Evolutionary conservation across 2,888 invertebrate genomes (phyloP).

Genomic region (Catocala fraxini): DNA sequence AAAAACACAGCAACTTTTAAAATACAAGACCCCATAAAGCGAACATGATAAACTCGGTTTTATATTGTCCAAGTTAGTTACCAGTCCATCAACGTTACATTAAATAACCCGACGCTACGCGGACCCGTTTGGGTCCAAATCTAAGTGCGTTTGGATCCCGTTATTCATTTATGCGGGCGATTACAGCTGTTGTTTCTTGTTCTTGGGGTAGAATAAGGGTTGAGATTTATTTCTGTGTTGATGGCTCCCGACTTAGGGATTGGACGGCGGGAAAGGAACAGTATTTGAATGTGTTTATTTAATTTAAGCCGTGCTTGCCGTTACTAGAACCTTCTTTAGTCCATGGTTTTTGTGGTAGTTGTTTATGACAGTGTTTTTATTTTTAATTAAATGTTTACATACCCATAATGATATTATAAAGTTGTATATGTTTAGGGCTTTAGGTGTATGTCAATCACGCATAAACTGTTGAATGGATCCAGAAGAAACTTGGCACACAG

Average conservation of each 20-base stretch:
- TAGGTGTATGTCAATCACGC: no score
- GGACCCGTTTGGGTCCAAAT: slow-evolving; percentile 35
- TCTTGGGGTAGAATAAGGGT: slow-evolving; percentile 39
- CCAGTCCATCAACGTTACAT: slow-evolving; percentile 39
- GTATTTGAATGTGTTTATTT: background rate
- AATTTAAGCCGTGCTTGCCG: no score
- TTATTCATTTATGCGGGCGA: slow-evolving; percentile 54
- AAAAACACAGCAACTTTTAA: background rate
- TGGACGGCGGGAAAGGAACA: slow-evolving; percentile 1
- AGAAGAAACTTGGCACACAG: no score
- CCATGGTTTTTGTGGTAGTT: no score
- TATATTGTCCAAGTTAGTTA: slow-evolving; percentile 8
- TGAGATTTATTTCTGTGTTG: slow-evolving; percentile 43
- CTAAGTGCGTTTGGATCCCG: slow-evolving; percentile 36
- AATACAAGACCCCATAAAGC: background rate
- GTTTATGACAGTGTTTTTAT: no score
- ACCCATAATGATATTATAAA: no score
- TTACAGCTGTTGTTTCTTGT: slow-evolving; percentile 52
- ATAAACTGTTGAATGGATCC: no score
- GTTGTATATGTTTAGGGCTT: no score
- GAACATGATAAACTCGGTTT: background rate
- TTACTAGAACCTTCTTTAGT: no score
- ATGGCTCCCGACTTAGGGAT: slow-evolving; percentile 8
- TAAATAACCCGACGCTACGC: slow-evolving; percentile 32
- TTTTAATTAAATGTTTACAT: no score